A percentile compares a stretch with the other conserved stretches of the same genome.
These are phyloP conservation scores for Adoxophyes honmai DNA, from an alignment of 1,140 invertebrate genomes.

Conservation along the genomic window DNA sequence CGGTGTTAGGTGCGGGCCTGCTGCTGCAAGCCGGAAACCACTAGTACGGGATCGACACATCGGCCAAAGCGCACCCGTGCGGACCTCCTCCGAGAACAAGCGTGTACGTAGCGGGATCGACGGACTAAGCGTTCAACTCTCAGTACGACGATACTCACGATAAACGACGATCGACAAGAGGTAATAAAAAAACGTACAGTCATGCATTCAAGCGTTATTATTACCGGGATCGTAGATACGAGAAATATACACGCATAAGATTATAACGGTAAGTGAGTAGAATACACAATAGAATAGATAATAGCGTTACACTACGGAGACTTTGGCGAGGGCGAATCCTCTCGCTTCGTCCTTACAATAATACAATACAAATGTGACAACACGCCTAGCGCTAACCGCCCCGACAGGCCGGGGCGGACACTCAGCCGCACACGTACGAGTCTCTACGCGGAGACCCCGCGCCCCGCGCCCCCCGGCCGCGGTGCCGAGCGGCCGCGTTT, in stretches of 20 bases:
- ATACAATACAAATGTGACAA: constrained; percentile 77
- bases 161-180: constrained; percentile 72
- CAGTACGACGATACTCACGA: constrained; percentile 70
- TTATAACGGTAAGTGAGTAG: constrained; percentile 72
- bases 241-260: constrained; percentile 80
- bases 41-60: constrained; percentile 66
- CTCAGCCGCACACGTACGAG: constrained; percentile 64
- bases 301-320: constrained; percentile 73
- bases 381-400: constrained; percentile 71
- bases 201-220: constrained; percentile 93
- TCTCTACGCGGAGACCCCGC: constrained; percentile 72
- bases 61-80: constrained; percentile 74
- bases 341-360: constrained; percentile 74
- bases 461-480: constrained; percentile 62
- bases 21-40: constrained; percentile 67
- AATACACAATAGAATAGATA: constrained; percentile 69
- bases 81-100: constrained; percentile 69
- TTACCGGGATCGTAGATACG: constrained; percentile 85
- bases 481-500: constrained; percentile 62
- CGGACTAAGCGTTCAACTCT: constrained; percentile 72
- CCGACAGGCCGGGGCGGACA: constrained; percentile 68
- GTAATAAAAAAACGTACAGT: constrained; percentile 91
- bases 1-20: constrained; percentile 73
- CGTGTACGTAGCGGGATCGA: constrained; percentile 74
- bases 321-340: constrained; percentile 60